phyloP scores from a whole-genome alignment of 2,888 invertebrate genomes.

The Isoperla grammatica region DNA sequence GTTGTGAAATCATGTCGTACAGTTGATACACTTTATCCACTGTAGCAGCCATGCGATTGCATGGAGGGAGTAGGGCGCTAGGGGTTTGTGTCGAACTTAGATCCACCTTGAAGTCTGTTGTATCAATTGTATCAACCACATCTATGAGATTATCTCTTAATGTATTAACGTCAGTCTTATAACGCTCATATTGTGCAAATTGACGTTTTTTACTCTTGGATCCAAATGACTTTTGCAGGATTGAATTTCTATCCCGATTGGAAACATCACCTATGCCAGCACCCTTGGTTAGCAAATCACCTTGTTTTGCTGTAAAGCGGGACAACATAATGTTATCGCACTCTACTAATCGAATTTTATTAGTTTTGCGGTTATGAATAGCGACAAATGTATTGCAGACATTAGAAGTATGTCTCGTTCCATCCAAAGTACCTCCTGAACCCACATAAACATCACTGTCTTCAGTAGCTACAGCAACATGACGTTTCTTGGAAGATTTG shows the following conservation, averaged over 20 bases:
- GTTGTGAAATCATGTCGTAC: slow-evolving; percentile 12
- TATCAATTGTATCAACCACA: neutral
- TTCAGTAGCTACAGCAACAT: neutral
- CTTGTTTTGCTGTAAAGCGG: slow-evolving; percentile 2
- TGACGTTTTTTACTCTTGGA: slow-evolving; percentile 7
- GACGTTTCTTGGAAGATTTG: slow-evolving; percentile 4
- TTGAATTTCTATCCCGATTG: too few species aligned
- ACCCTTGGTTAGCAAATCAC: neutral
- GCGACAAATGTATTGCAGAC: slow-evolving; percentile 16
- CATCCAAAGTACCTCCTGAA: neutral
- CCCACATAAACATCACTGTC: neutral
- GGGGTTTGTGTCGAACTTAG: too few species aligned
- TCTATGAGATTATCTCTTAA: neutral
- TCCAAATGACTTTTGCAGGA: slow-evolving; percentile 3
- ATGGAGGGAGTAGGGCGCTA: slow-evolving; percentile 5
- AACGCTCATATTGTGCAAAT: neutral
- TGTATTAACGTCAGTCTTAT: neutral
- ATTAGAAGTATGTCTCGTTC: too few species aligned
- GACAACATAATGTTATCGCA: slow-evolving; percentile 5
- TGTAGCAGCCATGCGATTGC: slow-evolving; percentile 10
- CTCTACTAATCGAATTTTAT: slow-evolving; percentile 17
- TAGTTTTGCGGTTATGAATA: slow-evolving; percentile 16
- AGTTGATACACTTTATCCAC: slow-evolving; percentile 18
- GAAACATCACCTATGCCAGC: neutral
- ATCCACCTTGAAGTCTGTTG: too few species aligned